These are phyloP conservation scores for Calypte anna DNA, from an alignment of 2,113 vertebrate species.

Conservation along the genomic window DNA sequence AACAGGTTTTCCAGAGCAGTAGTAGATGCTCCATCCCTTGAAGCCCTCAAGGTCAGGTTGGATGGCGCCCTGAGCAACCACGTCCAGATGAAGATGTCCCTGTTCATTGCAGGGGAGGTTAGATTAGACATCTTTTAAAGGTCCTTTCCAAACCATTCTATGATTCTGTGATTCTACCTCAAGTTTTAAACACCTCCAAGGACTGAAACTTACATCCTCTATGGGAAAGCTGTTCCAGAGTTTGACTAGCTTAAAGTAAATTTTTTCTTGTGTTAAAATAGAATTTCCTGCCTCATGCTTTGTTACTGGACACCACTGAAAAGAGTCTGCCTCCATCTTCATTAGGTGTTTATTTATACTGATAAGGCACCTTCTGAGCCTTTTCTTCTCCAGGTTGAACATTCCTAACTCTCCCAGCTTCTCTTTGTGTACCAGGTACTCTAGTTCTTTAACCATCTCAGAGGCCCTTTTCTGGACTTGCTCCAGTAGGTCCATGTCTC, in stretches of 20 bases:
- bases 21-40: background rate
- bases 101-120: fast-evolving
- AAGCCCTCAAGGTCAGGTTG: background rate
- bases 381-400: background rate
- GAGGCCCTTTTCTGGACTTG: too few relatives aligned
- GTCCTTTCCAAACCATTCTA: background rate
- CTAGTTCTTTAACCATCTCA: too few relatives aligned
- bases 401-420: too few relatives aligned
- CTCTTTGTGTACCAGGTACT: too few relatives aligned
- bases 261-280: background rate
- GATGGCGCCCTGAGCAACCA: background rate
- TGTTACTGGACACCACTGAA: background rate
- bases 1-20: background rate
- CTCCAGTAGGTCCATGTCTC: too few relatives aligned
- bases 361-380: background rate
- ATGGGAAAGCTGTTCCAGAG: background rate
- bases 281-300: background rate
- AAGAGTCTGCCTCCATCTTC: background rate
- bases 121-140: background rate
- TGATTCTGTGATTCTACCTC: background rate
- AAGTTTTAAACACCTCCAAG: background rate
- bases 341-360: background rate
- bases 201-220: background rate
- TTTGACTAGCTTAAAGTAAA: background rate
- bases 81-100: too few relatives aligned